Percentiles rank a stretch among this genome's conserved stretches.
Conservation (phyloP, 2,113 vertebrate species). For the Terrapene triunguis region DNA sequence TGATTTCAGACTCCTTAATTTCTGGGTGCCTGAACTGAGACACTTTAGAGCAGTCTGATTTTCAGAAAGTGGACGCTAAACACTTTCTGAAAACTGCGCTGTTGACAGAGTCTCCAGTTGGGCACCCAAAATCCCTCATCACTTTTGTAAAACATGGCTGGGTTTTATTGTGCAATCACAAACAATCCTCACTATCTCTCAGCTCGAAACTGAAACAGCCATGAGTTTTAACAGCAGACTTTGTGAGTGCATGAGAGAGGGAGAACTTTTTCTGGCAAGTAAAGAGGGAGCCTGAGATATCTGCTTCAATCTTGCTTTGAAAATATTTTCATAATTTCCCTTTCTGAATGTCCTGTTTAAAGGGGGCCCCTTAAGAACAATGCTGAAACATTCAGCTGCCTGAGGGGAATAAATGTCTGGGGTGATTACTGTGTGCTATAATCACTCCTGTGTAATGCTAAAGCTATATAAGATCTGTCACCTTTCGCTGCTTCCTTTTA, state of each 20-base stretch:
- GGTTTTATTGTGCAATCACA: not conserved
- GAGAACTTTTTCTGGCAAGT: not conserved
- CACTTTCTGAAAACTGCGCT: not conserved
- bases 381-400: not conserved
- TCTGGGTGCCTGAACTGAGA: too few species aligned
- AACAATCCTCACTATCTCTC: not conserved
- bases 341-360: not conserved
- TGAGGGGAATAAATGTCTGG: not conserved
- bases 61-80: not conserved
- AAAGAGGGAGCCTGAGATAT: not conserved
- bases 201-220: not conserved
- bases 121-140: not conserved
- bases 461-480: not conserved
- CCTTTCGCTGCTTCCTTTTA: not conserved
- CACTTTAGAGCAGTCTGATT: not conserved
- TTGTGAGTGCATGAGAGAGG: not conserved
- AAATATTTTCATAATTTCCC: not conserved
- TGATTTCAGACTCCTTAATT: not conserved
- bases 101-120: not conserved
- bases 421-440: too few species aligned
- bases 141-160: not conserved
- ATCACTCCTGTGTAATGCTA: not conserved
- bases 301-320: not conserved
- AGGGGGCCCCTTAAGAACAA: not conserved
- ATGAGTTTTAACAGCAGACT: not conserved